These are phyloP conservation scores for Lutjanus campechanus DNA, from an alignment of 2,797 vertebrate genomes.

Conservation along the genomic window DNA sequence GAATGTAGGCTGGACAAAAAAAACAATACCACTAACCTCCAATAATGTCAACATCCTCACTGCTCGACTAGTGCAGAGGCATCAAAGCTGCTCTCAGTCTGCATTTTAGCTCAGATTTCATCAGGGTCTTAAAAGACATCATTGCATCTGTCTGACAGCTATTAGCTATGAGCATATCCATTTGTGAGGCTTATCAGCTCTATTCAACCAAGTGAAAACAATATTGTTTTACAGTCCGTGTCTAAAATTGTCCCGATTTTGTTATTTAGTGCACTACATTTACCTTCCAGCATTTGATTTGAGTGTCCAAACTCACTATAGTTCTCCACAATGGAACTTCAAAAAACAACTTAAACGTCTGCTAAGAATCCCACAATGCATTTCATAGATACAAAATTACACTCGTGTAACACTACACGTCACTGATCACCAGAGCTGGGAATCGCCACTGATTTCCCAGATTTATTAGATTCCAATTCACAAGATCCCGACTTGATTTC, in stretches of 20 bases:
- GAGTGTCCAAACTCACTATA: background rate
- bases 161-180: background rate
- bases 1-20: constrained; percentile 37
- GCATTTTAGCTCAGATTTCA: constrained; percentile 21
- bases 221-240: background rate
- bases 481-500: too few relatives aligned
- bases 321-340: background rate
- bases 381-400: too few relatives aligned
- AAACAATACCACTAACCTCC: background rate
- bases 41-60: constrained; percentile 2
- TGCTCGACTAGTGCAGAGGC: background rate
- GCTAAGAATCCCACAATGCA: background rate
- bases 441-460: too few relatives aligned
- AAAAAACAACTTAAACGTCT: background rate
- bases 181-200: background rate
- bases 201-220: constrained; percentile 5
- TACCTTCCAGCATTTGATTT: background rate
- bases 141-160: background rate
- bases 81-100: background rate
- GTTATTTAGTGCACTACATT: constrained; percentile 3
- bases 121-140: constrained; percentile 9
- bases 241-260: background rate
- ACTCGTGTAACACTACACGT: too few relatives aligned
- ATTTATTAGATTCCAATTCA: too few relatives aligned
- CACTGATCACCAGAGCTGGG: too few relatives aligned